Base-by-base conservation (phyloP, 2,888 invertebrate genomes). In the Linnaemya vulpina region DNA sequence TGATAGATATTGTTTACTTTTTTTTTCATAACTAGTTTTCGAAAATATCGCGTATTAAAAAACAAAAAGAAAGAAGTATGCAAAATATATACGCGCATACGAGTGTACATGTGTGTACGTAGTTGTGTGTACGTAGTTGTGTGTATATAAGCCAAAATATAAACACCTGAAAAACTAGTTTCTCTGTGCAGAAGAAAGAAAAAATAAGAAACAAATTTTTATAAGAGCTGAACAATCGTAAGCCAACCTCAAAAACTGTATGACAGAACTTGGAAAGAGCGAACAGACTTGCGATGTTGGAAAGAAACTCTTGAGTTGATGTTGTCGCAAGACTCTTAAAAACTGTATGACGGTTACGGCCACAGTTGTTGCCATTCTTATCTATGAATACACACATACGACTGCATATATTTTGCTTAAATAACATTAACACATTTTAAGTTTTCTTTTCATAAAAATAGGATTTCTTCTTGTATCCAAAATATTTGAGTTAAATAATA, bases 91-190 rank as follows among this genome's bases (percentile, higher is more conserved):
- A n/a, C n/a, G 30, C 5, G 2, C 30, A 30, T 30, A 30, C 5
- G 30, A 3, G 2, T 30, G 22, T 35, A 38, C 22, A 25, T 46
- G n/a, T 25, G 38, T 5, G 17, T 17, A 62, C n/a, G n/a, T 65
- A 25, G 10, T 22, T 25, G 4, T 43, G 22, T 22, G 15, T 40
- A 17, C n/a, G 15, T 30, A 13, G 11, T 1, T n/a, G 38, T 20
- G 5, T 62, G 11, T 71, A 55, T 63, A 65, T 65, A 65, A 73
- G 38, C 79, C 40, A 71, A 65, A 80, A 75, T 58, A 60, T 53
- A 84, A 84, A 85, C 85, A 85, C 85, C 85, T 85, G 85, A 85
- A 85, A 85, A 82, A 85, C 85, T 74, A 71, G 85, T 85, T 85
- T 81, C n/a, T n/a, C n/a, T 55, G 46, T 62, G 20, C 35, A 68